Base-by-base conservation (phyloP, 2,888 invertebrate species). In the Deilephila elpenor region DNA sequence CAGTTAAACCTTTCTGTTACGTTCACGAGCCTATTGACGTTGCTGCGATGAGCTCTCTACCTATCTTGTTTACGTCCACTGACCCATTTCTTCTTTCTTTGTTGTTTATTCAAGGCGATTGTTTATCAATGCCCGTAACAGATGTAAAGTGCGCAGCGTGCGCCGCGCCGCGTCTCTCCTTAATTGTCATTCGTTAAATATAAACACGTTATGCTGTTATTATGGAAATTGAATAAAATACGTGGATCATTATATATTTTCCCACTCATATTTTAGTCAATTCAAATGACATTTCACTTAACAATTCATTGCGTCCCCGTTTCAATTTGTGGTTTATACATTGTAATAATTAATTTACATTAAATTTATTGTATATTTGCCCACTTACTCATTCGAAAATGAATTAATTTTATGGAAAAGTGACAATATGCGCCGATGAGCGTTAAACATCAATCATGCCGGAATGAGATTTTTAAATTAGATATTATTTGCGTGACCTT, bases 251-350 rank as follows among this genome's bases (percentile, higher is more conserved):
- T 62, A 62, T 64, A 64, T 64, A 44, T 64, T 64, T 64, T 64
- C 64, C 61, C 34, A 81, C 79, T 81, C 82, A 79, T 82, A 79
- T 85, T 83, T 80, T 82, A 81, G 83, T 83, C 80, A 82, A 80
- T 83, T 79, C 83, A 81, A 85, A 85, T 87, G 86, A 80, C 84
- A 82, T 82, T 83, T 87, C 82, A 86, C 80, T 88, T 82, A 85
- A 80, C 79, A 81, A 88, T 88, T 86, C 84, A 88, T 85, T 78
- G 80, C 76, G 78, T 78, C 79, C 83, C 80, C 80, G 79, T 87
- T 88, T 83, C 88, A 85, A 85, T 88, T 86, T 84, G 87, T 80
- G 84, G 86, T 82, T 79, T 81, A 83, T 80, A 80, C 79, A 82
- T 74, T 81, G 81, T 81, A 83, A 84, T 84, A 84, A 86, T 84